Base-by-base conservation (phyloP, 2,888 invertebrate genomes). In the Brachypalpus laphriformis region DNA sequence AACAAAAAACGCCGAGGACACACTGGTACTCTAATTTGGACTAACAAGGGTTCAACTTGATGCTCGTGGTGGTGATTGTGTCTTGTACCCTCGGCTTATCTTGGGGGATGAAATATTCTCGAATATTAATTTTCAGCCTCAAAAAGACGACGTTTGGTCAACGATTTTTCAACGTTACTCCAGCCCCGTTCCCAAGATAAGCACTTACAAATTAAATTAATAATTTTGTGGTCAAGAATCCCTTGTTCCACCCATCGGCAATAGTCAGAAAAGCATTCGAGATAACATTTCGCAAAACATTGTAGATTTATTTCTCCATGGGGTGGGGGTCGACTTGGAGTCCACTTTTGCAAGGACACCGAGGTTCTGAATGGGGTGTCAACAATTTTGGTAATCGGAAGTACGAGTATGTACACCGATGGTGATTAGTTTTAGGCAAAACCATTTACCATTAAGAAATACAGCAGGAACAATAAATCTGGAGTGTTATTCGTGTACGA, bases 161-260 rank as follows among this genome's bases (percentile, higher is more conserved):
- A 75, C 80, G 31, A 80, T 80, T 83, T 83, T 83, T 83, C 74
- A 83, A 56, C n/a, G 56, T 61, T 56, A 54, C 65, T 66, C 61
- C 59, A 20, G 45, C 31, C 68, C 65, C 75, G 34, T 61, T 20
- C 70, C 75, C 80, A 31, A 85, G 85, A 85, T 85, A 85, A 85
- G 85, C 85, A 85, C 61, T 85, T 71, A 75, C 74, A 80, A 85
- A 85, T 85, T 80, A 85, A 85, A 85, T 85, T 85, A 85, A 85
- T 85, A 85, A 85, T 85, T 80, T 85, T 75, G 75, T 80, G 85
- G 85, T 85, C 85, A 85, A 85, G 85, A 65, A 59, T 54, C 75
- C 56, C 57, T 31, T 45, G 61, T 22, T 34, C 20, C 59, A 28
- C 14, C 63, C 63, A 51, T 31, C 28, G 75, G 75, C 37, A 61